Evolutionary conservation across 2,797 vertebrate genomes (phyloP).

Genomic region (Anabas testudineus): DNA sequence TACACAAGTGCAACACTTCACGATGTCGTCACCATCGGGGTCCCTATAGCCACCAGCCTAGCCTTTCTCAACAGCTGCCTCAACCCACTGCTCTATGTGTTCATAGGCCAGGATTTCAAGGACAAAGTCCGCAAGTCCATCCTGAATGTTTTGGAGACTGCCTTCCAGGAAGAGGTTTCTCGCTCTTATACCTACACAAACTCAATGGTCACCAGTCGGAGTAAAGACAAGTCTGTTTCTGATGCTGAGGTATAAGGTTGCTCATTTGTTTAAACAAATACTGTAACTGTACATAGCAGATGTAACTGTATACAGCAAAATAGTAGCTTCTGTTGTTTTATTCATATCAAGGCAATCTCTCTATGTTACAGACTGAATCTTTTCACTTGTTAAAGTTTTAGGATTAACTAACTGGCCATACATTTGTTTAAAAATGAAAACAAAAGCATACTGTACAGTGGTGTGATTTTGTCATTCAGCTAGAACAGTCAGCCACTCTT

Average conservation of each 20-base stretch:
- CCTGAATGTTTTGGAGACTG: conserved; percentile 84
- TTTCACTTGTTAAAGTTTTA: conserved; percentile 3
- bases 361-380: neutral
- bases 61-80: conserved; percentile 88
- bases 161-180: conserved; percentile 86
- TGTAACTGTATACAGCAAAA: conserved; percentile 53
- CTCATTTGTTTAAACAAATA: neutral
- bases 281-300: conserved; percentile 51
- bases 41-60: conserved; percentile 82
- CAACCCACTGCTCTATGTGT: conserved; percentile 88
- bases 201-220: conserved; percentile 78
- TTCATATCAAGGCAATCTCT: neutral
- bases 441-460: neutral
- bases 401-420: neutral
- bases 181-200: conserved; percentile 83
- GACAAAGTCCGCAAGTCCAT: conserved; percentile 86
- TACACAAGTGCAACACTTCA: conserved; percentile 65
- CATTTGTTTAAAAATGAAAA: neutral
- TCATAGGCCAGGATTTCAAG: conserved; percentile 88
- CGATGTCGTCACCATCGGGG: conserved; percentile 74
- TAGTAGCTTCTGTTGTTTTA: conserved; percentile 1
- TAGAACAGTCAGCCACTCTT: neutral
- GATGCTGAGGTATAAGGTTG: conserved; percentile 77
- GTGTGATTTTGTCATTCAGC: neutral
- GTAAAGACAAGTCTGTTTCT: conserved; percentile 84